Percentiles rank a stretch among this genome's conserved stretches.
Evolutionary conservation across 2,113 vertebrate genomes (phyloP).

Genomic region (Triplophysa rosa): DNA sequence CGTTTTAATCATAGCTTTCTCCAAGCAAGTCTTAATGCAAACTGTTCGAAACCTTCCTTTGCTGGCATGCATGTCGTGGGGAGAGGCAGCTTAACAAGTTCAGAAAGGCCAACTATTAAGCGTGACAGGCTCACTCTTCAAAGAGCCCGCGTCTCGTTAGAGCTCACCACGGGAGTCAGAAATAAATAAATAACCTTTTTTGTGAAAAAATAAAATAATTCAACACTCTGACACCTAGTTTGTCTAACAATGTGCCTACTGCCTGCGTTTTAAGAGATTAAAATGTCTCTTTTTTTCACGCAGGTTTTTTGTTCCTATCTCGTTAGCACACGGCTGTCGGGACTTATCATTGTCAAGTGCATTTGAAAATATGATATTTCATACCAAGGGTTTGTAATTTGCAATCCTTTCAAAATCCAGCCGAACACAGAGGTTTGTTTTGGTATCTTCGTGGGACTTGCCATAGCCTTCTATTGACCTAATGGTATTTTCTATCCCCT

Average conservation of each 20-base stretch:
- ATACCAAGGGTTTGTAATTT: conserved; percentile 68
- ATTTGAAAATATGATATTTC: conserved; percentile 70
- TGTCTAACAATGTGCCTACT: conserved; percentile 72
- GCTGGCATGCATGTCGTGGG: conserved; percentile 44
- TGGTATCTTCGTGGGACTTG: no score
- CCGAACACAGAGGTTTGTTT: no score
- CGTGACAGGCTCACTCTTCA: conserved; percentile 66
- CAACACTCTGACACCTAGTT: conserved; percentile 67
- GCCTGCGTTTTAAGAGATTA: conserved; percentile 73
- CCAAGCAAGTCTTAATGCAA: conserved; percentile 44
- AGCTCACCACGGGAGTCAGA: conserved; percentile 57
- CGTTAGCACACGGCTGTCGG: conserved; percentile 72
- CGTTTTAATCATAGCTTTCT: conserved; percentile 47
- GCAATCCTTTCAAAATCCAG: conserved; percentile 55
- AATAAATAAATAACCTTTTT: conserved; percentile 67
- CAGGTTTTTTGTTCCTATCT: conserved; percentile 61
- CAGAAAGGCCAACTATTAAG: conserved; percentile 61
- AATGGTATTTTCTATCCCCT: no score
- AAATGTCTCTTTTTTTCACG: conserved; percentile 65
- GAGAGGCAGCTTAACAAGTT: conserved; percentile 51
- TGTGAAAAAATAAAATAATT: conserved; percentile 52
- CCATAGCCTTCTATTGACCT: no score
- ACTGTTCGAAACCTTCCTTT: conserved; percentile 35
- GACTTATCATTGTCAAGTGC: conserved; percentile 70
- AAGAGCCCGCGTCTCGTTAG: conserved; percentile 69